These are phyloP conservation scores for Entomyzon cyanotis DNA, from an alignment of 2,113 vertebrate genomes.

Conservation along the genomic window DNA sequence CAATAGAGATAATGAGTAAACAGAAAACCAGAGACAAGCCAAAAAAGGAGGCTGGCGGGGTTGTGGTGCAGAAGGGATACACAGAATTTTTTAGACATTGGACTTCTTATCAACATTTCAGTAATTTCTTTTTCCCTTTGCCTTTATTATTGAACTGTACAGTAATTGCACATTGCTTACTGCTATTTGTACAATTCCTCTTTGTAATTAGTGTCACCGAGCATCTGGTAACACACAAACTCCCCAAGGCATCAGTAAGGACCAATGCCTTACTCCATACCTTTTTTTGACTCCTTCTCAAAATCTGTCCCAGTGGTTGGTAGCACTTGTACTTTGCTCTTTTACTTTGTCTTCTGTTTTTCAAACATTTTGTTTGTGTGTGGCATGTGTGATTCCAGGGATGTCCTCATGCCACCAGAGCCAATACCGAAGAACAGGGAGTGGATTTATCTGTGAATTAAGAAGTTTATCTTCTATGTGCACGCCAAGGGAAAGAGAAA, in stretches of 20 bases:
- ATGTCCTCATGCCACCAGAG: neutral
- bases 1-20: neutral
- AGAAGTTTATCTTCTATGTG: neutral
- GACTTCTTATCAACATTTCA: neutral
- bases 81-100: neutral
- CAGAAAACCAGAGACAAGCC: neutral
- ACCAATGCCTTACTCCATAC: neutral
- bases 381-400: neutral
- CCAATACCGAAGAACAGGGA: neutral
- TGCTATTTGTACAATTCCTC: neutral
- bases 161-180: neutral
- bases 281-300: neutral
- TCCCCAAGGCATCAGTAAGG: neutral
- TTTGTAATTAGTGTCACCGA: neutral
- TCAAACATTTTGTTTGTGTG: neutral
- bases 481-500: neutral
- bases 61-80: rapidly evolving
- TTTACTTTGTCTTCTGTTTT: neutral
- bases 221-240: neutral
- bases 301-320: neutral
- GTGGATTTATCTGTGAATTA: neutral
- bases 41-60: neutral
- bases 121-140: neutral
- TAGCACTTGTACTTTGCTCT: neutral
- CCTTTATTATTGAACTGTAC: neutral